A percentile compares a stretch with the other conserved stretches of the same genome.
These are phyloP conservation scores for Pachypeltis micranthus DNA, from an alignment of 1,140 invertebrate species.

Conservation along the genomic window DNA sequence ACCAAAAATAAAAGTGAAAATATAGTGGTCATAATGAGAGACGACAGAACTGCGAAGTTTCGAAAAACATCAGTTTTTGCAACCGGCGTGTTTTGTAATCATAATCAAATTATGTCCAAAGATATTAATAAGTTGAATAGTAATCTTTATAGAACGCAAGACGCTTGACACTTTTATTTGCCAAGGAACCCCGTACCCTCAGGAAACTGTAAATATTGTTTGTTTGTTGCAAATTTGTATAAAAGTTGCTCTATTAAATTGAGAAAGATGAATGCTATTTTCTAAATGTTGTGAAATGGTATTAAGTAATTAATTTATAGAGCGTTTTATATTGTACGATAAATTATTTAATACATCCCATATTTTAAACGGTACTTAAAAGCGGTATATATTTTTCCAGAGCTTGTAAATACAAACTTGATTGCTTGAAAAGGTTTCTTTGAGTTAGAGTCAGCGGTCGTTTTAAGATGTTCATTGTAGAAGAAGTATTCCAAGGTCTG, in stretches of 20 bases:
- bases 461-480: neutral
- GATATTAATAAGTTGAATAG: no score
- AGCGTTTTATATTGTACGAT: constrained; percentile 1
- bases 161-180: no score
- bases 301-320: neutral
- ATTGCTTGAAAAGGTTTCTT: neutral
- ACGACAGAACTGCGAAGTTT: no score
- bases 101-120: neutral
- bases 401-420: neutral
- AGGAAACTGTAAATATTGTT: neutral
- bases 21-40: no score
- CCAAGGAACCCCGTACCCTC: no score
- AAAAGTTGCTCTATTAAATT: neutral
- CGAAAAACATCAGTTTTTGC: no score
- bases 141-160: no score
- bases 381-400: neutral
- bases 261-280: neutral
- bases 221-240: neutral
- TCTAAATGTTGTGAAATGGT: constrained; percentile 3
- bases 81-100: neutral
- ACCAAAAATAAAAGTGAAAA: no score
- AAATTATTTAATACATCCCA: constrained; percentile 4
- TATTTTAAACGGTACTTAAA: constrained; percentile 5
- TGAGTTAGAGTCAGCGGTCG: neutral
- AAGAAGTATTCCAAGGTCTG: neutral